Percentiles rank a stretch among this genome's conserved stretches.
phyloP scores from a whole-genome alignment of 2,888 invertebrate species.

The Clostera curtula region DNA sequence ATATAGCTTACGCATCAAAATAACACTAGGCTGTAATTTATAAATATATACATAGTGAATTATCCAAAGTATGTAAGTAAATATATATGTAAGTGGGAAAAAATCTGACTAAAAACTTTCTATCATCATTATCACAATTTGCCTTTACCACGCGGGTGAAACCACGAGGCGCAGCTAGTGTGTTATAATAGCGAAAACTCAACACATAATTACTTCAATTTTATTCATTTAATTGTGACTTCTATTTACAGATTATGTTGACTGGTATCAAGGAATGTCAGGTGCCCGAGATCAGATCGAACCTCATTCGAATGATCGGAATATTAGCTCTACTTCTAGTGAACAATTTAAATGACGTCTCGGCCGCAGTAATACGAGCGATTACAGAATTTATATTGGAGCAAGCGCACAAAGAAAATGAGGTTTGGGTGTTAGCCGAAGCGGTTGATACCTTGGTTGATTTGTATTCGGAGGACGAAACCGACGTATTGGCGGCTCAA shows the following conservation, averaged over 20 bases:
- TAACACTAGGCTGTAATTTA: no score
- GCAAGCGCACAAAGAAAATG: slow-evolving; percentile 74
- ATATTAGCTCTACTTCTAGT: slow-evolving; percentile 68
- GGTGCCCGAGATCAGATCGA: slow-evolving; percentile 73
- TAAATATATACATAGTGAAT: no score
- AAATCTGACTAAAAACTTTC: no score
- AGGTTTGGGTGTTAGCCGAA: slow-evolving; percentile 84
- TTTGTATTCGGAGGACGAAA: slow-evolving; percentile 84
- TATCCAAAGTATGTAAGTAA: no score
- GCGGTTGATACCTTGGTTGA: slow-evolving; percentile 84
- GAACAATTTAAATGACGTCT: slow-evolving; percentile 48
- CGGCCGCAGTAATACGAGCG: slow-evolving; percentile 47
- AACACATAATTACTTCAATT: no score
- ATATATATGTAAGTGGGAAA: no score
- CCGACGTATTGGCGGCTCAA: slow-evolving; percentile 77
- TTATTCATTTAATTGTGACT: no score
- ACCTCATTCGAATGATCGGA: slow-evolving; percentile 76
- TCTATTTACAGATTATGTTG: slow-evolving; percentile 61
- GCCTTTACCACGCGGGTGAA: no score
- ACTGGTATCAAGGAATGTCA: slow-evolving; percentile 68
- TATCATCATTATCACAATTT: no score
- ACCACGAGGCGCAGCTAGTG: no score
- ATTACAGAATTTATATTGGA: slow-evolving; percentile 78
- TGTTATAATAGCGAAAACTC: no score
- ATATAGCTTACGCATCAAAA: no score